These are phyloP conservation scores for Ephestia elutella DNA, from an alignment of 1,140 invertebrate genomes.

Conservation along the genomic window DNA sequence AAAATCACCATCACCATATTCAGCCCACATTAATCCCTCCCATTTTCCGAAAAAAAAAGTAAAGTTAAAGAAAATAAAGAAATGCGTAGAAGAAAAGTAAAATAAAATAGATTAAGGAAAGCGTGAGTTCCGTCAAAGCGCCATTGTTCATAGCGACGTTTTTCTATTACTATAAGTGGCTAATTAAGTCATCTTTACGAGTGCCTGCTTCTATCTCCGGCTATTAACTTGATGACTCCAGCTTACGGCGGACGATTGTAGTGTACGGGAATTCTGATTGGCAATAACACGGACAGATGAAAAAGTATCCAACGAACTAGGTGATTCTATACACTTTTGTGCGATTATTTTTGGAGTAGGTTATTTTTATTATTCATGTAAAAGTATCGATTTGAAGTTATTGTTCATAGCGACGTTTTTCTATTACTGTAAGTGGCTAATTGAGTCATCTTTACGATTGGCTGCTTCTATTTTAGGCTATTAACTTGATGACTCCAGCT, in stretches of 20 bases:
- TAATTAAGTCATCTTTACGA: conserved; percentile 30
- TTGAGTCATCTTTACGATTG: conserved; percentile 21
- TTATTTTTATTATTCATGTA: no score
- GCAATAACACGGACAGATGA: not conserved
- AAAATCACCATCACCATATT: no score
- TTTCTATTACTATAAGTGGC: conserved; percentile 39
- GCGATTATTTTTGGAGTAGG: no score
- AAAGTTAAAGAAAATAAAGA: not conserved
- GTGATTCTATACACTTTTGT: no score
- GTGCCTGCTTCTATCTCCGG: conserved; percentile 1
- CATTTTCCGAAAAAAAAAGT: no score
- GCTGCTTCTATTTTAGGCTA: not conserved
- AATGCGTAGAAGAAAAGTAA: not conserved
- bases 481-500: conserved; percentile 1
- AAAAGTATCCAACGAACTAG: no score
- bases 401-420: conserved; percentile 34
- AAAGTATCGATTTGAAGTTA: no score
- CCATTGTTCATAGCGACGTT: conserved; percentile 28
- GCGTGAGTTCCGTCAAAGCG: not conserved
- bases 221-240: not conserved
- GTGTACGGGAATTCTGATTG: not conserved
- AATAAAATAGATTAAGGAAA: not conserved
- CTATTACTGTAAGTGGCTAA: conserved; percentile 39
- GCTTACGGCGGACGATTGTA: not conserved
- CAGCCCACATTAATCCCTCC: no score